A percentile compares a stretch with the other conserved stretches of the same genome.
Evolutionary conservation across 2,888 invertebrate genomes (phyloP).

Genomic region (Drosophila villosipedis): DNA sequence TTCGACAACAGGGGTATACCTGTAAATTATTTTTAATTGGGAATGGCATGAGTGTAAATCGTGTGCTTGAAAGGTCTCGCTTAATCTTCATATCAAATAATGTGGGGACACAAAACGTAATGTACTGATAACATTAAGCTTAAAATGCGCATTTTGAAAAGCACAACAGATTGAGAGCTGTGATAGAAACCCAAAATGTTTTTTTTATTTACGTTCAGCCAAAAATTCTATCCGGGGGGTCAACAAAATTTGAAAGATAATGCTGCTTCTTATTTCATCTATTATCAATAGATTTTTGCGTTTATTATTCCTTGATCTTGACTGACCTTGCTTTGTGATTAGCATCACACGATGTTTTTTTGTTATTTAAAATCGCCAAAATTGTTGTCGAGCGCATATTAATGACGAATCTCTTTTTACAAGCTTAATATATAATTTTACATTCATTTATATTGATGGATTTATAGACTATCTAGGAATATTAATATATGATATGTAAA

Average conservation of each 20-base stretch:
- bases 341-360: slow-evolving; percentile 59
- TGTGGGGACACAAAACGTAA: slow-evolving; percentile 21
- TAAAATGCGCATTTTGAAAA: background rate
- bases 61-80: slow-evolving; percentile 15
- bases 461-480: background rate
- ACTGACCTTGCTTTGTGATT: slow-evolving; percentile 69
- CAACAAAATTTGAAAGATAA: slow-evolving; percentile 67
- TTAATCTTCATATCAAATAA: slow-evolving; percentile 34
- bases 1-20: slow-evolving; percentile 16
- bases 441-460: background rate
- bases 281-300: slow-evolving; percentile 55
- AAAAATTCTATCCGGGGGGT: slow-evolving; percentile 57
- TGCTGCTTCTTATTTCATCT: slow-evolving; percentile 63
- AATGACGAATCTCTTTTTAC: slow-evolving; percentile 23
- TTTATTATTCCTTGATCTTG: slow-evolving; percentile 77
- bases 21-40: background rate
- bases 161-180: background rate
- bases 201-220: slow-evolving; percentile 17
- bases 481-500: background rate
- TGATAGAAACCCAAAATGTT: background rate
- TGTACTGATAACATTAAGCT: slow-evolving; percentile 49
- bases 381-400: slow-evolving; percentile 25
- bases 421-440: background rate
- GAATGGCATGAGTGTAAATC: slow-evolving; percentile 18
- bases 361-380: slow-evolving; percentile 45